phyloP scores from a whole-genome alignment of 2,888 invertebrate genomes.

The Opisthograptis luteolata region DNA sequence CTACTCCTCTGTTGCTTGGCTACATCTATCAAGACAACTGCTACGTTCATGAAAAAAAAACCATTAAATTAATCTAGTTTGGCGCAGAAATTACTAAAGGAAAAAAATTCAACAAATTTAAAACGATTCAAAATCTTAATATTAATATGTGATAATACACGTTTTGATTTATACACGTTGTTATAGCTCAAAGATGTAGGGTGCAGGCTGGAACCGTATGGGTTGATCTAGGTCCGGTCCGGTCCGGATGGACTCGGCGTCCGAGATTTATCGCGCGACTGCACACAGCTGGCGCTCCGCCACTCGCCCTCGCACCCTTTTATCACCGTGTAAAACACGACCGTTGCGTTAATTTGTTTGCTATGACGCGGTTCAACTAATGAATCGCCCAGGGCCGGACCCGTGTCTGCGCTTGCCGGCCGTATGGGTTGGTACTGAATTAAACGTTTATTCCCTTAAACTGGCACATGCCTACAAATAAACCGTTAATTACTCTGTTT shows the following conservation, averaged over 20 bases:
- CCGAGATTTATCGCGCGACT: conserved; percentile 70
- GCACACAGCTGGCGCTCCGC: conserved; percentile 75
- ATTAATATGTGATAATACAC: too few species aligned
- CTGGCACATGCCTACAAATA: conserved; percentile 71
- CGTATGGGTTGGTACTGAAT: conserved; percentile 58
- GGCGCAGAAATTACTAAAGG: too few species aligned
- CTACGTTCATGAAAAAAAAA: not conserved
- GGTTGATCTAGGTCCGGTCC: conserved; percentile 22
- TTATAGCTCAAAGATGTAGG: not conserved
- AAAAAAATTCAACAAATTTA: too few species aligned
- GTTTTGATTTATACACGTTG: too few species aligned
- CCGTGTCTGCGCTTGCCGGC: conserved; percentile 65
- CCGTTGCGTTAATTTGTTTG: conserved; percentile 83
- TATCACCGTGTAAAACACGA: conserved; percentile 79
- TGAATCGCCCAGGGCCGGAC: conserved; percentile 79
- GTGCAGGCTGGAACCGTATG: not conserved
- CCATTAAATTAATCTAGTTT: too few species aligned
- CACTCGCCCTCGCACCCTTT: conserved; percentile 77
- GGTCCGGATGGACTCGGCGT: conserved; percentile 42
- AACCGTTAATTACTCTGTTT: conserved; percentile 73
- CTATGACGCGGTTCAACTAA: conserved; percentile 79
- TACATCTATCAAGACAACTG: conserved; percentile 2
- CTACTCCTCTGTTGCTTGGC: conserved; percentile 3
- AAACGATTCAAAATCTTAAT: too few species aligned
- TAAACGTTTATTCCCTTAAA: conserved; percentile 77